Evolutionary conservation across 2,888 invertebrate genomes (phyloP).

Genomic region (Andrena minutula): DNA sequence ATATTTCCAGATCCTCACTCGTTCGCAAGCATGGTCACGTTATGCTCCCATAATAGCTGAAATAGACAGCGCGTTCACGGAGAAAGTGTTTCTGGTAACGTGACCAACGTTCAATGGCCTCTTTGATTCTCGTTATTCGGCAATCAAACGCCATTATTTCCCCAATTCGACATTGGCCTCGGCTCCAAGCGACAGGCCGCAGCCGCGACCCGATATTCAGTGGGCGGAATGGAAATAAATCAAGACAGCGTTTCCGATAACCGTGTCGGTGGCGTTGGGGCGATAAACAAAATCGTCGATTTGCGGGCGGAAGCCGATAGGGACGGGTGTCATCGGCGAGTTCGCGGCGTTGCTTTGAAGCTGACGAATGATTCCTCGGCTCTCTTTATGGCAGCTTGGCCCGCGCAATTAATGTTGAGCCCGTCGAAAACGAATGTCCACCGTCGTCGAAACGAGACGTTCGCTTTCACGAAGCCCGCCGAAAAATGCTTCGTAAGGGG

Average conservation of each 20-base stretch:
- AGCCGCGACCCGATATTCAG: not conserved
- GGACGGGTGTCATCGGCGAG: not conserved
- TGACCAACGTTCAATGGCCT: slow-evolving; percentile 1
- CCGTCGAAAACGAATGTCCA: slow-evolving; percentile 31
- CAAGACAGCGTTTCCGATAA: slow-evolving; percentile 45
- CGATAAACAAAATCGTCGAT: slow-evolving; percentile 36
- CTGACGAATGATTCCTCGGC: slow-evolving; percentile 31
- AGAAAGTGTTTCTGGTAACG: slow-evolving; percentile 6
- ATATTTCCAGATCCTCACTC: not conserved
- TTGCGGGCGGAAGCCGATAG: not conserved
- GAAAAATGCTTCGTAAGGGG: slow-evolving; percentile 34
- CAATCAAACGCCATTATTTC: slow-evolving; percentile 37
- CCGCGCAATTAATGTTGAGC: slow-evolving; percentile 55
- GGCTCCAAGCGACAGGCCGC: not conserved
- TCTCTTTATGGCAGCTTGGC: slow-evolving; percentile 52
- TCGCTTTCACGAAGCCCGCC: slow-evolving; percentile 17
- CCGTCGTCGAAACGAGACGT: slow-evolving; percentile 34
- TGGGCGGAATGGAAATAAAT: slow-evolving; percentile 48
- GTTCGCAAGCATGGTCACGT: not conserved
- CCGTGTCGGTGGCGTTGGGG: not conserved
- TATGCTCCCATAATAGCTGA: not conserved
- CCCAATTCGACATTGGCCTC: slow-evolving; percentile 3
- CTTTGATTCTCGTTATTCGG: slow-evolving; percentile 28
- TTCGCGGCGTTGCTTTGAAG: slow-evolving; percentile 17
- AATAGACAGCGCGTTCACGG: not conserved